These are phyloP conservation scores for Cosmia trapezina DNA, from an alignment of 2,888 invertebrate species.

Conservation along the genomic window DNA sequence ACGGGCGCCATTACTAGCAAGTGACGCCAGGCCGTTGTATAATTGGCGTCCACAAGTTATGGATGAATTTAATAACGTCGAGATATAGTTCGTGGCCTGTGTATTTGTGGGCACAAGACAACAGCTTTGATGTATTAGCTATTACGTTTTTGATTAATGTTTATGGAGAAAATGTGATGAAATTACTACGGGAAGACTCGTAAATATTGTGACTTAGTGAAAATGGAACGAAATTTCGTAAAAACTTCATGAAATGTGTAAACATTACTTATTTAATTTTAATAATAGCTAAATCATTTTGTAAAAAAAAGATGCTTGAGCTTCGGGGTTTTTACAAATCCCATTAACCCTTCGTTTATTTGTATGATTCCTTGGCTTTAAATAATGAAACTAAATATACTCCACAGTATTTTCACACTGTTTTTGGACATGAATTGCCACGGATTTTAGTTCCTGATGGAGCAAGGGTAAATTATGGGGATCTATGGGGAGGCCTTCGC, in stretches of 20 bases:
- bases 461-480: conserved; percentile 42
- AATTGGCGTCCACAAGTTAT: conserved; percentile 81
- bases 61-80: conserved; percentile 76
- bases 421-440: not conserved
- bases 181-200: conserved; percentile 12
- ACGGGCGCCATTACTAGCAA: conserved; percentile 91
- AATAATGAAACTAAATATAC: not conserved
- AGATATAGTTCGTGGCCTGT: conserved; percentile 55
- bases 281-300: not conserved
- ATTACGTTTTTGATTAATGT: conserved; percentile 44
- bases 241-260: not conserved
- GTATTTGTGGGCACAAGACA: conserved; percentile 64
- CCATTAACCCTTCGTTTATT: not conserved
- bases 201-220: not conserved
- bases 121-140: conserved; percentile 61
- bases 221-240: not conserved
- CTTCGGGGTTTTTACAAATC: not conserved
- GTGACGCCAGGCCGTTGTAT: conserved; percentile 88
- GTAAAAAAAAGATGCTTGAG: not conserved
- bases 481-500: conserved; percentile 38
- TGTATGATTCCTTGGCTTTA: not conserved
- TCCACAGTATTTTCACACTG: too few species aligned
- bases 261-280: not conserved
- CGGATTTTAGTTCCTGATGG: conserved; percentile 22
- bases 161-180: conserved; percentile 27